phyloP scores from a whole-genome alignment of 2,113 vertebrate genomes.

The Mus spicilegus region DNA sequence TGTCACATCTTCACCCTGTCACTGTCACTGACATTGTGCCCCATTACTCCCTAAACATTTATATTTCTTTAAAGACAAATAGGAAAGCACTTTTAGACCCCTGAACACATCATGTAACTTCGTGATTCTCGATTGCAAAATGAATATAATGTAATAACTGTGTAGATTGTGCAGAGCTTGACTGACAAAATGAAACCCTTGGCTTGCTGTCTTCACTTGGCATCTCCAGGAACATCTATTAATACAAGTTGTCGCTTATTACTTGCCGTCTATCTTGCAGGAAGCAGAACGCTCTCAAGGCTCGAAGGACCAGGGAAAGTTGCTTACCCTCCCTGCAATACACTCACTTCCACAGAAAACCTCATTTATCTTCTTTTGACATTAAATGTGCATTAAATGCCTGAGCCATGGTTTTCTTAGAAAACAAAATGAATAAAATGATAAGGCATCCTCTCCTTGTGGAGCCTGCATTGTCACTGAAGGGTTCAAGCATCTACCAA shows the following conservation, averaged over 20 bases:
- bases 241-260: not conserved
- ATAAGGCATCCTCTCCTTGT: not conserved
- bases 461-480: not conserved
- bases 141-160: not conserved
- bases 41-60: not conserved
- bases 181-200: not conserved
- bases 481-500: not conserved
- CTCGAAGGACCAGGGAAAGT: not conserved
- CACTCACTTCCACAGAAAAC: not conserved
- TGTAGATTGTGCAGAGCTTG: not conserved
- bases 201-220: not conserved
- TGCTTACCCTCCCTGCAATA: not conserved
- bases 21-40: not conserved
- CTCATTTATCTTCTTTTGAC: not conserved
- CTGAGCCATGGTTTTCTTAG: not conserved
- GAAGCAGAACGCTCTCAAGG: not conserved
- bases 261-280: not conserved
- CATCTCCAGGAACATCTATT: slow-evolving; percentile 28
- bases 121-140: not conserved
- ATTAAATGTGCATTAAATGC: not conserved
- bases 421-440: not conserved
- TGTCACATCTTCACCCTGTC: not conserved
- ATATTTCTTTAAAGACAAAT: not conserved
- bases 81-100: not conserved
- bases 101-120: not conserved